Evolutionary conservation across 2,113 vertebrate genomes (phyloP), one percentile per base, ranked within the genome.

Genomic region (Phyllostomus hastatus): DNA sequence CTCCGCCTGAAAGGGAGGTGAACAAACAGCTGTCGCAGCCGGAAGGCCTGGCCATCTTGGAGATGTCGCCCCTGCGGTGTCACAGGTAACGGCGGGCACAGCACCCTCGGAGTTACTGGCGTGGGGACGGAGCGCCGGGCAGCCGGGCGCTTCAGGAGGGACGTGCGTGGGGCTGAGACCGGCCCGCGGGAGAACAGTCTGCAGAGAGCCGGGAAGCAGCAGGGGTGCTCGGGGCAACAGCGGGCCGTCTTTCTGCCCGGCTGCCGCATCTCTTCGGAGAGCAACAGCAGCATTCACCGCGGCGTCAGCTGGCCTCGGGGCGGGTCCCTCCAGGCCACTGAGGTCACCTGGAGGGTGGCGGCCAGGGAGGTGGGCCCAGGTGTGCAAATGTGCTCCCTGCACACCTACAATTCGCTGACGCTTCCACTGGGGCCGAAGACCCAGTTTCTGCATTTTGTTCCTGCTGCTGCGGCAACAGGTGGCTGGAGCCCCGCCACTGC

Each of bases 391-490:
- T 22, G n/a, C 28, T 28, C 50, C 20, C 38, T 24, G 24, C 1
- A 4, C 1, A 12, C 57, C n/a, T 16, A 16, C 2, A 4, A 19
- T 2, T n/a, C 6, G 19, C 2, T 3, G 59, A 19, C 0, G 0
- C 59, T 54, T 14, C 46, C 16, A 4, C 4, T 43, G 5, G 7
- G 11, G 15, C 33, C 6, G 22, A 52, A 1, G 17, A 24, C 24
- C 28, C 10, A 0, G 15, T 33, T 82, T 76, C 16, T 59, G 35
- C 1, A 35, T 50, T 22, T 26, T 41, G 7, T 24, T 69, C 57
- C 26, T 10, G 28, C 26, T 14, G 31, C 59, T 61, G 59, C 59
- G 26, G 26, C 38, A 16, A n/a, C 20, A 59, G 7, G 16, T 43
- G 41, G 41, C 72, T 7, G 10, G 35, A 46, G 38, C 1, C 1